These are phyloP conservation scores for Arctia plantaginis DNA, from an alignment of 2,888 invertebrate genomes.

Conservation along the genomic window DNA sequence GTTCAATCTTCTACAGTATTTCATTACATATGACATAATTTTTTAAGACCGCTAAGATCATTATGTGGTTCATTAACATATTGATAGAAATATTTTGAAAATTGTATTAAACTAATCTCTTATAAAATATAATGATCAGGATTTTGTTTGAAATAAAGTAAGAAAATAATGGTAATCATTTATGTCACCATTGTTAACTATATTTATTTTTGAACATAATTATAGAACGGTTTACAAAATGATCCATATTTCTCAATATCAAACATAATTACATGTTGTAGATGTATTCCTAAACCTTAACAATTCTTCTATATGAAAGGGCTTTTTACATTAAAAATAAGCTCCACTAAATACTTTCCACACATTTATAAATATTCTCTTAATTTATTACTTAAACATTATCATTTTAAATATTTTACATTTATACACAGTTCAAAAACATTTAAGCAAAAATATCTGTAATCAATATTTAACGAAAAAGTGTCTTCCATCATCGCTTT, in stretches of 20 bases:
- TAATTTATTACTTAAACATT: constrained; percentile 30
- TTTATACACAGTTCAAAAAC: constrained; percentile 26
- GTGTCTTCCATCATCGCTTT: background rate
- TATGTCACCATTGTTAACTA: background rate
- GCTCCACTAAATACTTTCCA: constrained; percentile 13
- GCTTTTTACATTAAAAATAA: background rate
- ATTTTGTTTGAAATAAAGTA: too few relatives aligned
- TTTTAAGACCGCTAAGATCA: too few relatives aligned
- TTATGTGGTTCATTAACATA: too few relatives aligned
- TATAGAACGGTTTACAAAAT: background rate
- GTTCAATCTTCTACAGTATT: too few relatives aligned
- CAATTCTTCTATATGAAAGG: background rate
- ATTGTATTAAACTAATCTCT: too few relatives aligned
- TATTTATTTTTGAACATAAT: background rate
- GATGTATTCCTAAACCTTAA: background rate
- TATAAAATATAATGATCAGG: too few relatives aligned
- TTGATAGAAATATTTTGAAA: too few relatives aligned
- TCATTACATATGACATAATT: too few relatives aligned
- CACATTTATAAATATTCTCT: constrained; percentile 14
- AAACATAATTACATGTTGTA: background rate
- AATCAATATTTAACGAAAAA: constrained; percentile 18
- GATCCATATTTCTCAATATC: background rate
- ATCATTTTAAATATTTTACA: constrained; percentile 27
- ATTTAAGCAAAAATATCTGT: constrained; percentile 21
- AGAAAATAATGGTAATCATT: too few relatives aligned